Evolutionary conservation across 2,113 vertebrate species (phyloP), one percentile per base, ranked within the genome.

Genomic region (Hemicordylus capensis): DNA sequence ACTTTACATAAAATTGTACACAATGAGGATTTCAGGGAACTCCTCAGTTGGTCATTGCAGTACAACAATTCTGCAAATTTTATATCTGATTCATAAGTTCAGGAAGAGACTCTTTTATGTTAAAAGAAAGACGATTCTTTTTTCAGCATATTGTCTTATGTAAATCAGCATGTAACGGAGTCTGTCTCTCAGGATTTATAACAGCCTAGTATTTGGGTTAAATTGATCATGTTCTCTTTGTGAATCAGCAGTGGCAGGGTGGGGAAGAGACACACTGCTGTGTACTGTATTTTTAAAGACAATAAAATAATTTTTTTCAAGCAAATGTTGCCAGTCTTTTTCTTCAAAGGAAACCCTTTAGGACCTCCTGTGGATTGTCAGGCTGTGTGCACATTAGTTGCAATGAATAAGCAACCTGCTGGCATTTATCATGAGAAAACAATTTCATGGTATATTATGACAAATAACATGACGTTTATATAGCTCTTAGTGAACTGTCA

Each of bases 281-380:
- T 96, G 94, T 95, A 95, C 94, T 94, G 96, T 95, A 96, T 96
- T 97, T 97, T 97, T 96, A 95, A 96, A 97, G 96, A 96, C 96
- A 96, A 95, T 90, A 95, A 93, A 92, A 84, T 76, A 64, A 84
- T 91, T 93, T 91, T 89, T 86, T 81, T 64, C 12, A 86, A 74
- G 10, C 69, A 44, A 58, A 7, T 58, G 70, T 28, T 83, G 4
- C 70, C 34, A 74, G 20, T 72, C 0, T 12, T 8, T 85, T 85
- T 39, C 44, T 79, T 37, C 54, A 24, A 37, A 42, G 39, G 22
- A 39, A 39, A 48, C 66, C 44, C n/a, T 80, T 44, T 14, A 28
- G 54, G 24, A 31, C 59, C 24, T 78, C 26, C n/a, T 63, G 64
- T 70, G 77, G 39, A 2, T 92, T 81, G 48, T 58, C 61, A 77